These are phyloP conservation scores for Clistopyga incitator DNA, from an alignment of 2,888 invertebrate species.

Conservation along the genomic window DNA sequence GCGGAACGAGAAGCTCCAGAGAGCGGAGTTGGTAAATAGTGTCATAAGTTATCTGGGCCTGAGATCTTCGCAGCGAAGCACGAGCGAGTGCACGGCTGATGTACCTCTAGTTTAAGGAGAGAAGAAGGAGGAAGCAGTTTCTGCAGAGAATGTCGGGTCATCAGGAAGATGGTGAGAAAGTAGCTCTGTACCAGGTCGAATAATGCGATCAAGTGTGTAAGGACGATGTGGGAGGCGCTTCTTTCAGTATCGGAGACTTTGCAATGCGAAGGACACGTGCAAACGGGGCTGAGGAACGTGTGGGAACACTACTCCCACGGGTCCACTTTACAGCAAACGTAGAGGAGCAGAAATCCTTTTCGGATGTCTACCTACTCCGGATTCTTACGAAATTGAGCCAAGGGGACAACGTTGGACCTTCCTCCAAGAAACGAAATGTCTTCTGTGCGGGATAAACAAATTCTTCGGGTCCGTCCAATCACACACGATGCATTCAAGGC, in stretches of 20 bases:
- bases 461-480: not conserved
- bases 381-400: conserved; percentile 3
- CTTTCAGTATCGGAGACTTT: conserved; percentile 6
- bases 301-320: conserved; percentile 13
- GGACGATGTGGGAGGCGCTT: not conserved
- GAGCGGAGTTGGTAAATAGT: conserved; percentile 36
- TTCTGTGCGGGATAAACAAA: not conserved
- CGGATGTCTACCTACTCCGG: not conserved
- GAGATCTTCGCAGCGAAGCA: conserved; percentile 7
- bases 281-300: not conserved
- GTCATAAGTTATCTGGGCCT: conserved; percentile 29
- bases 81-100: not conserved
- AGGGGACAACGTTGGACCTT: not conserved
- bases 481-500: not conserved
- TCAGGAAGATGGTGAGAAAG: conserved; percentile 17
- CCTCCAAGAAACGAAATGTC: not conserved
- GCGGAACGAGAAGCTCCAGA: not conserved
- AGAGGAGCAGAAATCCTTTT: conserved; percentile 20
- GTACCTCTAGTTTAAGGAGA: not conserved
- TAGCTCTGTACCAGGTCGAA: conserved; percentile 1
- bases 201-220: conserved; percentile 9
- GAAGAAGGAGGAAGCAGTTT: conserved; percentile 5
- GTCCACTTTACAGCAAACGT: conserved; percentile 1
- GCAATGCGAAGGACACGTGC: conserved; percentile 9
- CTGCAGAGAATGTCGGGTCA: not conserved